Base-by-base conservation (phyloP, 2,888 invertebrate genomes). In the Epinotia nisella region DNA sequence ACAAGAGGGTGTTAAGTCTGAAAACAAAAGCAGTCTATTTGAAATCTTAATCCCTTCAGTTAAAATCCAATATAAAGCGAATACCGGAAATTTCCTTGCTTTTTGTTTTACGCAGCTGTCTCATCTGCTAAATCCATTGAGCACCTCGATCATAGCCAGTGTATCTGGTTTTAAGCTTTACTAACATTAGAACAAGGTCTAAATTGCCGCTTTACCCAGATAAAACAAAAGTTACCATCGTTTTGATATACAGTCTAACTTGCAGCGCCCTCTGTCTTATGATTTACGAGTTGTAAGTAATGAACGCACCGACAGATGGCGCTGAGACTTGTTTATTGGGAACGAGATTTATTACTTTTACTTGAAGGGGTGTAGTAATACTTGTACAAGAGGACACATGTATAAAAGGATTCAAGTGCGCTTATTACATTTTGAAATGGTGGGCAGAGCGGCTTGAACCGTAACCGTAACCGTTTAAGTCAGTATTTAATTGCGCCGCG, bases 211-310 rank as follows among this genome's bases (percentile, higher is more conserved):
- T 0, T n/a, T 29, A 24, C n/a, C 17, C 45, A 7, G 21, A 64
- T 13, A 11, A 64, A 17, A 21, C 60, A 35, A 45, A 71, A 66
- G 15, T 39, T 71, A 56, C 35, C 45, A n/a, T 1, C 49, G 13
- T 41, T 55, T 67, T 72, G 87, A 90, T 86, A 90, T 84, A 91
- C 90, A 82, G 80, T 79, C 62, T 73, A 89, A 91, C 85, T 90
- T 88, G 65, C 75, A 83, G 81, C 90, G 89, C 90, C 91, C 89
- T 90, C 92, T 91, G 83, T 85, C 82, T 82, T 84, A 86, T 84
- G 80, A 83, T 76, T 76, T 77, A 77, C 91, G 93, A 93, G 92
- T 92, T 92, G 92, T 89, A 77, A 82, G 87, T 90, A 89, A 91
- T 90, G 85, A 90, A 85, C 82, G 80, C 81, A 83, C 75, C 84